These are phyloP conservation scores for Empidonax traillii DNA, from an alignment of 2,113 vertebrate genomes.

Conservation along the genomic window DNA sequence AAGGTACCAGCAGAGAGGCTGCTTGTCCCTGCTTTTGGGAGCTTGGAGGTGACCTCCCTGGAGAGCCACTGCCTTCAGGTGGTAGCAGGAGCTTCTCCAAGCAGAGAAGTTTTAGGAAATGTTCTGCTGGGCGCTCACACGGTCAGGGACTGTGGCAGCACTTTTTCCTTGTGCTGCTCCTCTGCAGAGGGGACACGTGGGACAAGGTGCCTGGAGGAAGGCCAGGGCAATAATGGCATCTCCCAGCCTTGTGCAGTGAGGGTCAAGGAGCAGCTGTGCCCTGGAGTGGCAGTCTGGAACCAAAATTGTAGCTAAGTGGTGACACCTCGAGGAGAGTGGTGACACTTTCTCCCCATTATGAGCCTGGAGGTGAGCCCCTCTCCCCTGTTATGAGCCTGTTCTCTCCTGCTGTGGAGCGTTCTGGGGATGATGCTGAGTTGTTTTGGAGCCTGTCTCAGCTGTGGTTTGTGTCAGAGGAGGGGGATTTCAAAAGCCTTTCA, in stretches of 20 bases:
- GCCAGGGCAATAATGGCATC: not conserved
- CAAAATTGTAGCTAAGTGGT: fast-evolving
- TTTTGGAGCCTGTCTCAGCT: not conserved
- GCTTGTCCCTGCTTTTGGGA: not conserved
- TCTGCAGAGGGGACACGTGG: not conserved
- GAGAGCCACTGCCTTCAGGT: not conserved
- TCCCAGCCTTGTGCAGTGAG: fast-evolving
- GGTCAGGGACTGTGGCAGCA: fast-evolving
- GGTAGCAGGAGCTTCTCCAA: not conserved
- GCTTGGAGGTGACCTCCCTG: not conserved
- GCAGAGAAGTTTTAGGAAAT: not conserved
- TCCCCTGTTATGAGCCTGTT: fast-evolving
- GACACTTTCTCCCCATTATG: fast-evolving
- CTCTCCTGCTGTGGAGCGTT: not conserved
- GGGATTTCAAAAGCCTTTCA: not conserved
- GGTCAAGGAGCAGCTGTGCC: not conserved
- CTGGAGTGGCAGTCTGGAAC: not conserved
- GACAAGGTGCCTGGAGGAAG: not conserved
- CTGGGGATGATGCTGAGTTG: not conserved
- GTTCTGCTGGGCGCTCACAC: not conserved
- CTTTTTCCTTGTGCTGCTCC: not conserved
- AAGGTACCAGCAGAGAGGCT: not conserved
- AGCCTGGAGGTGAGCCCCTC: not conserved
- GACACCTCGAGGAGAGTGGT: fast-evolving
- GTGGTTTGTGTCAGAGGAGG: not conserved